A percentile compares a stretch with the other conserved stretches of the same genome.
phyloP scores from a whole-genome alignment of 2,113 vertebrate species.

The Rutilus rutilus region DNA sequence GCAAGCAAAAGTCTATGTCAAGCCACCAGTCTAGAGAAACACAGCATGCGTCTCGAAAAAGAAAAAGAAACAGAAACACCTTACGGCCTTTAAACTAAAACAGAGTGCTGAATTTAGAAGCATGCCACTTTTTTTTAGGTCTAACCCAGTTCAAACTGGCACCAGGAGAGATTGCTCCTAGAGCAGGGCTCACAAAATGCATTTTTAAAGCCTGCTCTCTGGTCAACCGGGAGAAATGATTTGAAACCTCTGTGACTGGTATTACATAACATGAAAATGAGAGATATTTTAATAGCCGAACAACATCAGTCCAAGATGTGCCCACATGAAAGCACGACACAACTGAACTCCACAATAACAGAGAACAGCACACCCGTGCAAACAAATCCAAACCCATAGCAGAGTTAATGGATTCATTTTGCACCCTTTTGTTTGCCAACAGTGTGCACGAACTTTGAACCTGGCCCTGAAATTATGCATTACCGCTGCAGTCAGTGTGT shows the following conservation, averaged over 20 bases:
- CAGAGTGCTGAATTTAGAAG: constrained; percentile 45
- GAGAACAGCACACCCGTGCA: constrained; percentile 45
- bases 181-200: constrained; percentile 34
- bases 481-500: constrained; percentile 2
- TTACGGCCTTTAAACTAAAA: constrained; percentile 30
- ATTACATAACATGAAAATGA: constrained; percentile 43
- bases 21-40: constrained; percentile 14
- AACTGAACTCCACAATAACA: constrained; percentile 1
- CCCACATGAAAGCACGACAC: constrained; percentile 31
- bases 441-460: constrained; percentile 23
- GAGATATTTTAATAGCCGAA: not conserved
- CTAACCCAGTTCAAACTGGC: constrained; percentile 52
- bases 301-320: constrained; percentile 27
- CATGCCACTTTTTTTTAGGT: constrained; percentile 42
- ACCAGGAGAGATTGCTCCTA: constrained; percentile 24
- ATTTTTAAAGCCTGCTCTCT: constrained; percentile 21
- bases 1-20: constrained; percentile 11
- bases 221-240: constrained; percentile 22
- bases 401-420: constrained; percentile 39
- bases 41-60: not conserved
- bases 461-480: not conserved
- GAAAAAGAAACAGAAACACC: not conserved
- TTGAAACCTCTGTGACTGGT: constrained; percentile 7
- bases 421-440: constrained; percentile 46
- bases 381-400: constrained; percentile 23